These are phyloP conservation scores for Lindbergichthys nudifrons DNA, from an alignment of 2,797 vertebrate species.

Conservation along the genomic window DNA sequence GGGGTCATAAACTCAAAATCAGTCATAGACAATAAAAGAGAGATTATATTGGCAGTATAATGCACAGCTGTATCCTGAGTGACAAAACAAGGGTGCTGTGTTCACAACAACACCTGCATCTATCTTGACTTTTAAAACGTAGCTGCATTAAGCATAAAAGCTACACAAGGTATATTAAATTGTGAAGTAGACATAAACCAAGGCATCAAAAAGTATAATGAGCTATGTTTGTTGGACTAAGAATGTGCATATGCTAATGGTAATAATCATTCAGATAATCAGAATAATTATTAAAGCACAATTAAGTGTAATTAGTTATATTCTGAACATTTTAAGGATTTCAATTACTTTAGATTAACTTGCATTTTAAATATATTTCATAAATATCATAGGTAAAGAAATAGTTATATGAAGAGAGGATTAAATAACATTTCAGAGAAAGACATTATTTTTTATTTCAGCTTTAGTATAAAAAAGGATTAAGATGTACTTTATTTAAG, in stretches of 20 bases:
- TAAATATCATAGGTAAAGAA: not conserved
- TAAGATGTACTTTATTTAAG: no score
- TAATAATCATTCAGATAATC: no score
- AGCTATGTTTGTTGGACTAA: no score
- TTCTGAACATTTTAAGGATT: no score
- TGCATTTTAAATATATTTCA: no score
- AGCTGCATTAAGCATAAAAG: slow-evolving; percentile 24
- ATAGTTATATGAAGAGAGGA: not conserved
- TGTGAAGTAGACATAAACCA: no score
- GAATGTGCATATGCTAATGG: no score
- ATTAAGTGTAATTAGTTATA: no score
- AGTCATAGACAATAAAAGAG: slow-evolving; percentile 67
- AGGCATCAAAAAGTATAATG: no score
- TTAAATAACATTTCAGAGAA: not conserved
- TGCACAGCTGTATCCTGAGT: slow-evolving; percentile 33
- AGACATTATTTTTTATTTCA: not conserved
- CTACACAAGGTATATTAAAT: no score
- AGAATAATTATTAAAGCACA: no score
- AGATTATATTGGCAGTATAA: slow-evolving; percentile 51
- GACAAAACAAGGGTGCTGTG: not conserved
- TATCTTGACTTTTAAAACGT: slow-evolving; percentile 22
- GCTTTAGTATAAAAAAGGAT: not conserved
- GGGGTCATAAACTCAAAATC: slow-evolving; percentile 66
- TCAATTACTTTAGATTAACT: no score
- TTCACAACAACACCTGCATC: slow-evolving; percentile 39